Conservation (phyloP, 2,113 vertebrate species). For the Rhadina sibilatrix region DNA sequence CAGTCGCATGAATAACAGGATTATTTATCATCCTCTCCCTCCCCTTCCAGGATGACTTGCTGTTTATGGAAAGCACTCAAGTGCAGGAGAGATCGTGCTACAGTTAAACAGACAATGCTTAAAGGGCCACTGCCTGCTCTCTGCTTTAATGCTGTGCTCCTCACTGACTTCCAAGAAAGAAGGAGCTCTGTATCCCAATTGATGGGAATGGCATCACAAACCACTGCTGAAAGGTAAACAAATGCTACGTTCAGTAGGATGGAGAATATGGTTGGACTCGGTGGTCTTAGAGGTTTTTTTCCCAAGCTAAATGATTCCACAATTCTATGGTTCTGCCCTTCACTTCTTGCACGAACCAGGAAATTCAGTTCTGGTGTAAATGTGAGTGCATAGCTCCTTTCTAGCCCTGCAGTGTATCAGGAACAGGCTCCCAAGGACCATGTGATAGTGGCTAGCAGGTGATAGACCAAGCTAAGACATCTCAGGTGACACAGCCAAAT, state of each 20-base stretch:
- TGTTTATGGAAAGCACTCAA: conserved; percentile 65
- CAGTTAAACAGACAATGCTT: conserved; percentile 64
- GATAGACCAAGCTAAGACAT: not conserved
- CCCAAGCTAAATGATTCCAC: not conserved
- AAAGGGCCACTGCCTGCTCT: conserved; percentile 40
- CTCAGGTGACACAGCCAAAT: not conserved
- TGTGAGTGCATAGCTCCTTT: rapidly evolving
- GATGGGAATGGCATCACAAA: not conserved
- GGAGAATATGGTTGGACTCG: not conserved
- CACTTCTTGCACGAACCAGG: not conserved
- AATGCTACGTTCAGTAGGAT: not conserved
- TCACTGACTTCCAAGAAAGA: not conserved
- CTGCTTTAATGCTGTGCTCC: not conserved
- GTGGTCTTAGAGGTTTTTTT: not conserved
- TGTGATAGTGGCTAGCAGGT: not conserved
- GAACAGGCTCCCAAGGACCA: not conserved
- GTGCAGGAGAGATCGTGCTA: conserved; percentile 38
- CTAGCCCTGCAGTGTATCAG: not conserved
- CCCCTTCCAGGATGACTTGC: conserved; percentile 66
- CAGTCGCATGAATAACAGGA: conserved; percentile 59
- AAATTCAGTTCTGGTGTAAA: not conserved
- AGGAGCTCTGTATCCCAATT: not conserved
- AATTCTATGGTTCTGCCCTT: not conserved
- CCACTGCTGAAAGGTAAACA: not conserved
- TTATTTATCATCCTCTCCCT: conserved; percentile 68